Percentiles rank a stretch among this genome's conserved stretches.
Evolutionary conservation across 2,113 vertebrate species (phyloP).

Genomic region (Oxygymnocypris stewartii): DNA sequence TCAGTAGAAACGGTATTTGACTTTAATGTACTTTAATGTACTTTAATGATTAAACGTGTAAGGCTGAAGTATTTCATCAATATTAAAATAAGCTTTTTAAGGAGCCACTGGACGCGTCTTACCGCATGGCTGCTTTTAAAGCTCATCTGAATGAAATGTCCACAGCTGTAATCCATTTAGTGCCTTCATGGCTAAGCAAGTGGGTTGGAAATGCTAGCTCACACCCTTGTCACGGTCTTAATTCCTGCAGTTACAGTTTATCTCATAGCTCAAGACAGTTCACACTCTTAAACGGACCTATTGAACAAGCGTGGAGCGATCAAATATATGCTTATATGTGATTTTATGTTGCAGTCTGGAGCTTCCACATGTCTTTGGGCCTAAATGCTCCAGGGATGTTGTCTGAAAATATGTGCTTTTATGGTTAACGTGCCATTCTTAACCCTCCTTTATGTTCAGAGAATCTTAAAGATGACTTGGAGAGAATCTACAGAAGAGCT

Average conservation of each 20-base stretch:
- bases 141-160: constrained; percentile 42
- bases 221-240: neutral
- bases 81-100: constrained; percentile 13
- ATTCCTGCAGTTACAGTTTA: constrained; percentile 8
- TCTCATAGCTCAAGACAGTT: neutral
- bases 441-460: constrained; percentile 71
- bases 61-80: neutral
- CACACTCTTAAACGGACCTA: constrained; percentile 1
- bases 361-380: neutral
- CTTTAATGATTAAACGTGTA: neutral
- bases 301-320: constrained; percentile 8
- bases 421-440: neutral
- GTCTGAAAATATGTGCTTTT: neutral
- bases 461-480: constrained; percentile 86
- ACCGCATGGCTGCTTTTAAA: constrained; percentile 34
- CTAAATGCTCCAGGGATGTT: neutral
- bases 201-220: constrained; percentile 27
- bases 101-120: constrained; percentile 21
- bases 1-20: constrained; percentile 85
- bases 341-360: neutral
- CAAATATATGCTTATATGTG: constrained; percentile 1
- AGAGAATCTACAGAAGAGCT: constrained; percentile 92
- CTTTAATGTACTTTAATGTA: neutral
- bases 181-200: constrained; percentile 19
- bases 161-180: constrained; percentile 48